A percentile compares a stretch with the other conserved stretches of the same genome.
phyloP scores from a whole-genome alignment of 1,140 invertebrate genomes.

The Heliconius melpomene region DNA sequence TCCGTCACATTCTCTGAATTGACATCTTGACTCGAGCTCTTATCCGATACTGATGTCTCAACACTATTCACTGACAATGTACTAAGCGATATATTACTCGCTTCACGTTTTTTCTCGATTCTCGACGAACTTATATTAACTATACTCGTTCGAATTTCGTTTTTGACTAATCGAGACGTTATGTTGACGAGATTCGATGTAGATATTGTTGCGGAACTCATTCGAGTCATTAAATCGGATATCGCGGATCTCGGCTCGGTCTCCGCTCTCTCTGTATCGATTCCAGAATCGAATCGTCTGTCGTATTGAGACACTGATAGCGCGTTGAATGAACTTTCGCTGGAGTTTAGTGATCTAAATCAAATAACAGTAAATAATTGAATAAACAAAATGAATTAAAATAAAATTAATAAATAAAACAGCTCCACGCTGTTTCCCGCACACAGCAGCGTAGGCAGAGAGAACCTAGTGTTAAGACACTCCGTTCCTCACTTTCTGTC shows the following conservation, averaged over 20 bases:
- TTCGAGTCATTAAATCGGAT: conserved; percentile 69
- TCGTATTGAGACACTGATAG: conserved; percentile 69
- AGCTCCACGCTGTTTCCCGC: no score
- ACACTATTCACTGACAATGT: conserved; percentile 76
- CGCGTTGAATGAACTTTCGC: conserved; percentile 75
- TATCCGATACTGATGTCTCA: conserved; percentile 72
- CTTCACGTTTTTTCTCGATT: conserved; percentile 65
- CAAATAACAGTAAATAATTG: neutral
- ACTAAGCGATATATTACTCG: conserved; percentile 71
- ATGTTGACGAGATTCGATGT: conserved; percentile 66
- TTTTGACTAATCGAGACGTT: conserved; percentile 60
- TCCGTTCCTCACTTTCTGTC: no score
- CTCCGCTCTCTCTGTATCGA: conserved; percentile 55
- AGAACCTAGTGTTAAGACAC: no score
- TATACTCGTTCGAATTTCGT: conserved; percentile 75
- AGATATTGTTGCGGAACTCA: conserved; percentile 65
- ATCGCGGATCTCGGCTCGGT: conserved; percentile 58
- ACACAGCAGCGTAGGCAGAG: no score
- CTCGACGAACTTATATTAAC: conserved; percentile 73
- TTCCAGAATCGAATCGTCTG: conserved; percentile 61
- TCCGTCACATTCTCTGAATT: conserved; percentile 79
- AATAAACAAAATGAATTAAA: no score
- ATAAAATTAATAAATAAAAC: neutral
- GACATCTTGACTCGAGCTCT: conserved; percentile 77
- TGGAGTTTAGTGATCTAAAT: conserved; percentile 66